Evolutionary conservation across 1,140 invertebrate genomes (phyloP).

Genomic region (honey bee (Apis mellifera)): Amel_HAv3.1 CM009932.2:7415001-7415500

Average conservation of each 20-base stretch:
- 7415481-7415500: neutral
- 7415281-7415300: conserved; percentile 74
- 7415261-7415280: conserved; percentile 70
- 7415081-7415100: conserved; percentile 35
- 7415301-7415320: conserved; percentile 75
- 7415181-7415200: conserved; percentile 55
- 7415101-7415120: conserved; percentile 5
- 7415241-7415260: conserved; percentile 79
- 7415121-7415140: no score
- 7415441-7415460: neutral
- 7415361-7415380: neutral
- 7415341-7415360: neutral
- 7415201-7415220: conserved; percentile 75
- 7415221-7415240: conserved; percentile 79
- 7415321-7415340: conserved; percentile 77
- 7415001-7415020: conserved; percentile 78
- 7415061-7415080: conserved; percentile 74
- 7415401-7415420: conserved; percentile 36
- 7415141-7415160: neutral
- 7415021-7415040: conserved; percentile 77
- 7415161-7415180: conserved; percentile 8
- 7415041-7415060: conserved; percentile 75
- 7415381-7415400: conserved; percentile 23
- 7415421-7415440: conserved; percentile 30
- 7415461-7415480: neutral